Evolutionary conservation across 2,797 vertebrate species (phyloP).

Genomic region (Peromyscus melanophrys): DNA sequence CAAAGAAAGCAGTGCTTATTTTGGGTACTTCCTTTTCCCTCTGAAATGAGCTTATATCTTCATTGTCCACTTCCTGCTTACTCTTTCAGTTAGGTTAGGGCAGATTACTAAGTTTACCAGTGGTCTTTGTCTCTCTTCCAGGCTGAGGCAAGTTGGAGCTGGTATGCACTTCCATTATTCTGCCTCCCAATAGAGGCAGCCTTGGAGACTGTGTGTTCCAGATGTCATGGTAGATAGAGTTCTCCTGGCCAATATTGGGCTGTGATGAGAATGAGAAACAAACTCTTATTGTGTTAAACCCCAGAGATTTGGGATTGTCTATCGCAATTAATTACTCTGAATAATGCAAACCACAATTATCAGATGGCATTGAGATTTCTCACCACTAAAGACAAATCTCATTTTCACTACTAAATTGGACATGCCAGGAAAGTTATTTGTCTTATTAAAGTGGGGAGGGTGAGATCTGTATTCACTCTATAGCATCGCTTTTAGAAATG

Average conservation of each 20-base stretch:
- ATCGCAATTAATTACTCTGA: slow-evolving; percentile 75
- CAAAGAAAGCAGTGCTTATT: not conserved
- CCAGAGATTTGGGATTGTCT: slow-evolving; percentile 71
- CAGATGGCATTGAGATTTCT: slow-evolving; percentile 68
- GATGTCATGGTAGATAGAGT: slow-evolving; percentile 27
- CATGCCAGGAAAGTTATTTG: slow-evolving; percentile 64
- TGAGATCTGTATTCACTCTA: not conserved
- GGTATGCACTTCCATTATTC: not conserved
- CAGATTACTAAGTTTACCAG: not conserved
- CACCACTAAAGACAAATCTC: slow-evolving; percentile 61
- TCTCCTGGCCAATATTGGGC: slow-evolving; percentile 40
- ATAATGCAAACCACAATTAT: slow-evolving; percentile 62
- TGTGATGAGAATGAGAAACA: slow-evolving; percentile 72
- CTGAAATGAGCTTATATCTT: not conserved
- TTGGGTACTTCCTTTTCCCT: not conserved
- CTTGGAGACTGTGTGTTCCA: slow-evolving; percentile 31
- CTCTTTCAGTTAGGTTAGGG: not conserved
- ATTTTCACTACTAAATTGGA: slow-evolving; percentile 74
- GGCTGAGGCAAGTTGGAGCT: slow-evolving; percentile 4
- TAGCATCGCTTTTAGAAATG: not conserved
- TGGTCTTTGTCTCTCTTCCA: not conserved
- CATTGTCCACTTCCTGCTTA: not conserved
- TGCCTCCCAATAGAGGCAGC: not conserved
- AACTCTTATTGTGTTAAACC: slow-evolving; percentile 68
- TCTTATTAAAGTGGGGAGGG: slow-evolving; percentile 36